These are phyloP conservation scores for Pogonophryne albipinna DNA, from an alignment of 2,797 vertebrate genomes.

Conservation along the genomic window DNA sequence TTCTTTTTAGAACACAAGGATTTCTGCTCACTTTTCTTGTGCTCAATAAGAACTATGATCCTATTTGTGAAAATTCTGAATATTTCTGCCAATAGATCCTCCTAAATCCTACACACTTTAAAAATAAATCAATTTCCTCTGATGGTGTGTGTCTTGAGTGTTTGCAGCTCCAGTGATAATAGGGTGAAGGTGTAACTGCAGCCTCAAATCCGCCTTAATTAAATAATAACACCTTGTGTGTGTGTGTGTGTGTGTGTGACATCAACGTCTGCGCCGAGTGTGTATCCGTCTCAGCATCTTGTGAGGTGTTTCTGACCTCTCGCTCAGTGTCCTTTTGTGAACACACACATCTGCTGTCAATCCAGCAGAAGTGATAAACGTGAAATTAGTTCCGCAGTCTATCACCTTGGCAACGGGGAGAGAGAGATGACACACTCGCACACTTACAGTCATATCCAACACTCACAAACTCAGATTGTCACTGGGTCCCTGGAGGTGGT, in stretches of 20 bases:
- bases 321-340: constrained; percentile 20
- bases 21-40: too few relatives aligned
- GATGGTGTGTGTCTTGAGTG: background rate
- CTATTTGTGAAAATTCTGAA: too few relatives aligned
- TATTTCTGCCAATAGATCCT: too few relatives aligned
- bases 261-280: background rate
- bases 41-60: too few relatives aligned
- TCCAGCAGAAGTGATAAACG: constrained; percentile 49
- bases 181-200: background rate
- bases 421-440: constrained; percentile 26
- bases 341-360: constrained; percentile 35
- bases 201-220: constrained; percentile 1
- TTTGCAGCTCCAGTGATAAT: constrained; percentile 10
- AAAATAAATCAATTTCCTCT: background rate
- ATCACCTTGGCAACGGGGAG: constrained; percentile 60
- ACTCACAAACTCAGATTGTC: constrained; percentile 56
- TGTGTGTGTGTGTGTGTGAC: constrained; percentile 9
- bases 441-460: constrained; percentile 15
- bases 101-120: too few relatives aligned
- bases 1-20: too few relatives aligned
- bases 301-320: constrained; percentile 26
- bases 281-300: background rate
- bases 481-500: constrained; percentile 52
- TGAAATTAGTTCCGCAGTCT: constrained; percentile 74
- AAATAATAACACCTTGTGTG: background rate